phyloP scores from a whole-genome alignment of 1,140 invertebrate genomes.

The Semibalanus balanoides region DNA sequence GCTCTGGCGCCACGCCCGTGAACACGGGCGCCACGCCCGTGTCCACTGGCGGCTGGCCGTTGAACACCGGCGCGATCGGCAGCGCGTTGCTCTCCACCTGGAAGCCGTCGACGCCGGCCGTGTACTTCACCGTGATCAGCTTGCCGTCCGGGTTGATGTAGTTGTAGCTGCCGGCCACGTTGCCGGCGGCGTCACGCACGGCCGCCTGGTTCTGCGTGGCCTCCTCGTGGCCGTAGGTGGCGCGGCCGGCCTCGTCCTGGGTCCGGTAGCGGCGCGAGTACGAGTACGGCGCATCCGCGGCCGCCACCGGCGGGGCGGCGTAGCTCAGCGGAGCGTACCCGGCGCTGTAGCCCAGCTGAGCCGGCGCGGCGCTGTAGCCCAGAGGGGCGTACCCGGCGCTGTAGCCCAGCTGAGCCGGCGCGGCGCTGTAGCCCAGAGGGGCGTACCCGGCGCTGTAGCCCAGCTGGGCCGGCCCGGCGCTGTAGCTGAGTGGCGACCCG shows the following conservation, averaged over 20 bases:
- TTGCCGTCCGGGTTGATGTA: conserved; percentile 30
- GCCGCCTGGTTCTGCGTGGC: conserved; percentile 14
- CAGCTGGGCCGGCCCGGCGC: too few species aligned
- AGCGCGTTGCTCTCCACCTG: conserved; percentile 20
- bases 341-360: too few species aligned
- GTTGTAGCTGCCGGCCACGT: conserved; percentile 29
- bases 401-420: not conserved
- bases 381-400: not conserved
- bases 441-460: not conserved
- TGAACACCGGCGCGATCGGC: conserved; percentile 18
- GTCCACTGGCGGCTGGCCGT: not conserved
- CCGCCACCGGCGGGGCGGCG: conserved; percentile 5
- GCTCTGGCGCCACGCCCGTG: conserved; percentile 7
- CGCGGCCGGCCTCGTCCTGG: conserved; percentile 36
- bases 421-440: not conserved
- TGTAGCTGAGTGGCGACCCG: not conserved
- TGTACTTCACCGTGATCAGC: conserved; percentile 27
- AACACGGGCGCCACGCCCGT: conserved; percentile 14
- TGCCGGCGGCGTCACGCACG: conserved; percentile 24
- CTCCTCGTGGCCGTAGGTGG: conserved; percentile 18
- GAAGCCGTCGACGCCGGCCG: conserved; percentile 28
- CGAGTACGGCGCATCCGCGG: not conserved
- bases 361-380: not conserved
- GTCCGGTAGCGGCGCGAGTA: conserved; percentile 34
- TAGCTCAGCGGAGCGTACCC: not conserved